These are phyloP conservation scores for Falcunculus frontatus DNA, from an alignment of 2,113 vertebrate genomes.

Conservation along the genomic window DNA sequence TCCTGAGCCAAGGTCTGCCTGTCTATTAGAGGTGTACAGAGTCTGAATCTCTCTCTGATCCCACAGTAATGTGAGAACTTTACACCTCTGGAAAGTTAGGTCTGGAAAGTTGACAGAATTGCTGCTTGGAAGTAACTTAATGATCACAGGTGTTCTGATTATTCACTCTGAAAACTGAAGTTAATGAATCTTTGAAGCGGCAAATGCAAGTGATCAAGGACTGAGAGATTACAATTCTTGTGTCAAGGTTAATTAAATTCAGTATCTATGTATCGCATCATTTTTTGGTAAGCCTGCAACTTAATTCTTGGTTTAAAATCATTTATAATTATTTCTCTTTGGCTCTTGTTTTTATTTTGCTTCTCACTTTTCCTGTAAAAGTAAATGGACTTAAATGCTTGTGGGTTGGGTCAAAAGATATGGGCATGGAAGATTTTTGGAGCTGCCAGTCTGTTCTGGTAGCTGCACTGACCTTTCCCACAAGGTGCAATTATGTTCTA, in stretches of 20 bases:
- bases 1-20: not conserved
- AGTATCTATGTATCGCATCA: not conserved
- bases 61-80: not conserved
- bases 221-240: conserved; percentile 9
- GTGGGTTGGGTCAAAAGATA: not conserved
- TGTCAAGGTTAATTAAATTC: conserved; percentile 31
- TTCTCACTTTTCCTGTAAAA: not conserved
- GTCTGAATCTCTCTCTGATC: not conserved
- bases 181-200: conserved; percentile 39
- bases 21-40: not conserved
- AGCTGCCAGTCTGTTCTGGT: not conserved
- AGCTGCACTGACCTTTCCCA: conserved; percentile 30
- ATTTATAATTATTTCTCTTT: not conserved
- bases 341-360: not conserved
- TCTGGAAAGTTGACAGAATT: not conserved
- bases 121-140: not conserved
- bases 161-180: conserved; percentile 33
- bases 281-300: not conserved
- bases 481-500: conserved; percentile 30
- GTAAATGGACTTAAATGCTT: not conserved
- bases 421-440: not conserved
- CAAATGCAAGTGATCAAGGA: conserved; percentile 27
- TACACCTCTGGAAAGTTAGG: not conserved
- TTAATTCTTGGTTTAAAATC: not conserved
- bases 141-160: conserved; percentile 37